A percentile compares a stretch with the other conserved stretches of the same genome.
Conservation (phyloP, 2,888 invertebrate species). For the Nephrotoma guestfalica region DNA sequence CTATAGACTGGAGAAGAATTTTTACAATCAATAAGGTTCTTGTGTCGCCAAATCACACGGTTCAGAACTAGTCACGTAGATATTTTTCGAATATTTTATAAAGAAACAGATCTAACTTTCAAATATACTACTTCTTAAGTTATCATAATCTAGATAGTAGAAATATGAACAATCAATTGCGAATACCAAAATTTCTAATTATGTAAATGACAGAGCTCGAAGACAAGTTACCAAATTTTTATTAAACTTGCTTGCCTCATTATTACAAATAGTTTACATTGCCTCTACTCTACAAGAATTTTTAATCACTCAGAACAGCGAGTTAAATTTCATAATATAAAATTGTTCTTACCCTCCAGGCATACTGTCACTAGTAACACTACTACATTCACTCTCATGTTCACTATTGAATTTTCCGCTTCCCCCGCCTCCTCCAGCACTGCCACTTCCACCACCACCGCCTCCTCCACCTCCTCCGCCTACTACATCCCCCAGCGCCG, state of each 20-base stretch:
- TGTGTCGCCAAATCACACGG: too few relatives aligned
- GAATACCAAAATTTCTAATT: too few relatives aligned
- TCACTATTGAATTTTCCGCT: constrained; percentile 60
- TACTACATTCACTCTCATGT: constrained; percentile 73
- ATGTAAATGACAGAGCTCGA: too few relatives aligned
- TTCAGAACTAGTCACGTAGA: too few relatives aligned
- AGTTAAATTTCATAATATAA: not conserved
- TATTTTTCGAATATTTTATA: too few relatives aligned
- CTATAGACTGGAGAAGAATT: too few relatives aligned
- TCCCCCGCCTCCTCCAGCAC: constrained; percentile 32
- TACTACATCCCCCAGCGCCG: constrained; percentile 14
- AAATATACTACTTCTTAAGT: too few relatives aligned
- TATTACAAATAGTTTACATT: not conserved
- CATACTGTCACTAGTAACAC: constrained; percentile 64
- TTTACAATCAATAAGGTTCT: too few relatives aligned
- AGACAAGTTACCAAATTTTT: not conserved
- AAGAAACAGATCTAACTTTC: too few relatives aligned
- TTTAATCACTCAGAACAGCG: not conserved
- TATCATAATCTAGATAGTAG: too few relatives aligned
- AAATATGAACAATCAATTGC: too few relatives aligned
- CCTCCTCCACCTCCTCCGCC: constrained; percentile 25
- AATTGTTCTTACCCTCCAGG: constrained; percentile 29
- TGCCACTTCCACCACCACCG: constrained; percentile 32
- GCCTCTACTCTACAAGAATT: not conserved
- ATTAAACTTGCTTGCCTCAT: not conserved